phyloP scores from a whole-genome alignment of 2,113 vertebrate species.

The Thalassoma bifasciatum region DNA sequence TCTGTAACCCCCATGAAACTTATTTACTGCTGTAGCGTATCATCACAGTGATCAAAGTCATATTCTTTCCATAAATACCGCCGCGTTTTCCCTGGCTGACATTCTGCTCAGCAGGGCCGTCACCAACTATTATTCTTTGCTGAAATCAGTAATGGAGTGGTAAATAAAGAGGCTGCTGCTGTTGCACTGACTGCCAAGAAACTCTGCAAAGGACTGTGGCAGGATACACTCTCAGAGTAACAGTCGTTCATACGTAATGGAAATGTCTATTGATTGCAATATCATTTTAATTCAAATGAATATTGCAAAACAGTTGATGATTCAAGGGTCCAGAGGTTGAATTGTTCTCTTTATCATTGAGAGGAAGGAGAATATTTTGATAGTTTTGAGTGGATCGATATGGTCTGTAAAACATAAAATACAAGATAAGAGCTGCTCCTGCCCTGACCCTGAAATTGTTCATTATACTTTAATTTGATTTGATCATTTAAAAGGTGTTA shows the following conservation, averaged over 20 bases:
- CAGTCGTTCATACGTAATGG: neutral
- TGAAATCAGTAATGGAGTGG: constrained; percentile 37
- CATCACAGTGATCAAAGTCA: constrained; percentile 64
- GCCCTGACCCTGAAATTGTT: constrained; percentile 1
- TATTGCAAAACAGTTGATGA: constrained; percentile 15
- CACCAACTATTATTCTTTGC: constrained; percentile 41
- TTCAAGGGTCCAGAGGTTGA: neutral
- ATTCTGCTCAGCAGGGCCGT: constrained; percentile 18
- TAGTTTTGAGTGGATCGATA: neutral
- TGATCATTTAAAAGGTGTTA: constrained; percentile 13
- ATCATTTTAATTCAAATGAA: neutral
- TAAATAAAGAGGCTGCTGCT: constrained; percentile 43
- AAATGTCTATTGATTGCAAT: constrained; percentile 11
- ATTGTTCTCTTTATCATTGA: neutral
- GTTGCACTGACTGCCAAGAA: constrained; percentile 5
- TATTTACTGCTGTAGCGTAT: constrained; percentile 66
- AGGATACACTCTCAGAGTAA: neutral
- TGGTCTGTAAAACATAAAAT: constrained; percentile 2
- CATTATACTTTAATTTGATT: neutral
- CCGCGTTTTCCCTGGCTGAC: constrained; percentile 32
- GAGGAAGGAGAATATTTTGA: constrained; percentile 9
- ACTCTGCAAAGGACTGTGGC: constrained; percentile 2
- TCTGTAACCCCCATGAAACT: constrained; percentile 50
- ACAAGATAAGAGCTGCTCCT: constrained; percentile 12
- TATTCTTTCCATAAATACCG: constrained; percentile 59